These are phyloP conservation scores for Cydia strobilella DNA, from an alignment of 1,140 invertebrate genomes.

Conservation along the genomic window DNA sequence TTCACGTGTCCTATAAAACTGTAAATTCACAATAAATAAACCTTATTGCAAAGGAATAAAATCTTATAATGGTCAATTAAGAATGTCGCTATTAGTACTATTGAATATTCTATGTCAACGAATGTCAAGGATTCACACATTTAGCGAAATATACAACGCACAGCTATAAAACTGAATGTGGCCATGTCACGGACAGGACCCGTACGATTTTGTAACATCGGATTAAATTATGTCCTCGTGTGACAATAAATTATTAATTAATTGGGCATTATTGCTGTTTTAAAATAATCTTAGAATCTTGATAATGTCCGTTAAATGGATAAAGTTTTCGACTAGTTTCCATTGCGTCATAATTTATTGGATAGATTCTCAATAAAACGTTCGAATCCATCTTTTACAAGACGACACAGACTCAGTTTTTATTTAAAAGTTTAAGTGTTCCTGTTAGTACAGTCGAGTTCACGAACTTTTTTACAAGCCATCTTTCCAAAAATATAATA, in stretches of 20 bases:
- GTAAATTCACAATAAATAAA: too few species aligned
- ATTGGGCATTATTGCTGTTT: constrained; percentile 17
- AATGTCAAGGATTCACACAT: constrained; percentile 24
- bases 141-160: constrained; percentile 22
- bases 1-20: background rate
- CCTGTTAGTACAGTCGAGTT: too few species aligned
- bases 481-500: too few species aligned
- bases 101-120: constrained; percentile 30
- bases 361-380: too few species aligned
- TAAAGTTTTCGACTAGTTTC: background rate
- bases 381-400: too few species aligned
- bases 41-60: too few species aligned
- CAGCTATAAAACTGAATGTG: constrained; percentile 23
- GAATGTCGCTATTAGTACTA: background rate
- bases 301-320: background rate
- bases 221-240: constrained; percentile 21
- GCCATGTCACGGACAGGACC: constrained; percentile 17
- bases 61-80: too few species aligned
- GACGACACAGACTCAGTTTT: too few species aligned
- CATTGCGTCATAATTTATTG: too few species aligned
- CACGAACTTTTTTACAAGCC: too few species aligned
- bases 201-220: constrained; percentile 15
- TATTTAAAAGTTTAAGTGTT: too few species aligned
- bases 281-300: background rate
- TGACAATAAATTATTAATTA: constrained; percentile 32